Conservation (phyloP, 1,140 invertebrate genomes). For the Nymphalis io region DNA sequence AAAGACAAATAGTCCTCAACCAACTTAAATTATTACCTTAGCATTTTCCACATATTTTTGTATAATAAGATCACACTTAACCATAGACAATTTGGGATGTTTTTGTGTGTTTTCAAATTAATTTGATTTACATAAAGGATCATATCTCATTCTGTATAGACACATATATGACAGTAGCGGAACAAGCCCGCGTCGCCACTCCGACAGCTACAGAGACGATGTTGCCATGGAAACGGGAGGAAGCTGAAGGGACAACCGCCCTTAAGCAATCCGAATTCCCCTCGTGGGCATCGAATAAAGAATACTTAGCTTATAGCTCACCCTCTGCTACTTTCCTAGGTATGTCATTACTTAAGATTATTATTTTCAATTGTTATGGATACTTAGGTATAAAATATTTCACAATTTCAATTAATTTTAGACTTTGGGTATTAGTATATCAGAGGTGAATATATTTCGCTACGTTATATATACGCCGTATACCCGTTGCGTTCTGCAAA, state of each 20-base stretch:
- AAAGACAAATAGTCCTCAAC: too few relatives aligned
- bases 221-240: slow-evolving; percentile 94
- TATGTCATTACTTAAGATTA: slow-evolving; percentile 60
- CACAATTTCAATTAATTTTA: neutral
- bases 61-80: too few relatives aligned
- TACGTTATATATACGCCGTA: neutral
- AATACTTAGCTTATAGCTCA: slow-evolving; percentile 94
- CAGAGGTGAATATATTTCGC: neutral
- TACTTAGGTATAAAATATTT: neutral
- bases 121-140: neutral
- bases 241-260: slow-evolving; percentile 84
- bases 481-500: neutral
- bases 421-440: neutral
- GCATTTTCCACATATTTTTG: too few relatives aligned
- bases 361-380: neutral
- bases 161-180: slow-evolving; percentile 74
- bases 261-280: slow-evolving; percentile 95
- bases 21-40: too few relatives aligned
- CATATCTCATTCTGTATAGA: slow-evolving; percentile 40
- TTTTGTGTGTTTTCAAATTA: neutral
- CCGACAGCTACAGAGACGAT: slow-evolving; percentile 92
- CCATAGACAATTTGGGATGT: neutral
- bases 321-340: slow-evolving; percentile 94
- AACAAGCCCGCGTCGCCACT: slow-evolving; percentile 87
- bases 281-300: slow-evolving; percentile 95